Evolutionary conservation across 2,797 vertebrate genomes (phyloP), one percentile per base, ranked within the genome.

Genomic region (Tokudaia tokunoshimensis): DNA sequence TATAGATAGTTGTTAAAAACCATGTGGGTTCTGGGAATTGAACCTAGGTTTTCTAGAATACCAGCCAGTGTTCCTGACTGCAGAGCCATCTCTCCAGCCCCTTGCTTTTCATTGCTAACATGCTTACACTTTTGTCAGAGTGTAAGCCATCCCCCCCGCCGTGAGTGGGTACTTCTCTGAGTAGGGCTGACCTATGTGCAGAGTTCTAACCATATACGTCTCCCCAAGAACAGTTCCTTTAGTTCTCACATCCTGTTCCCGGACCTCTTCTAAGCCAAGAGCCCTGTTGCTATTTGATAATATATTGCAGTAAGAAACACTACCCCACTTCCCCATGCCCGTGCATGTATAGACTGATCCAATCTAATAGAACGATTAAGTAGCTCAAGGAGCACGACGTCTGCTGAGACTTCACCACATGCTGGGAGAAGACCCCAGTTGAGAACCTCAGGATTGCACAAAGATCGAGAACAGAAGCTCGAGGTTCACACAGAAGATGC

Each of bases 351-450:
- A 34, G 9, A 67, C 26, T 41, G 34, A 9, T 0, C 34, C 14
- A 50, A n/a, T 50, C 14, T 19, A 52, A 31, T 15, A 8, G 57
- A 47, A 83, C 63, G 1, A 1, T 37, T 59, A 61, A 70, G n/a
- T 20, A 20, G 0, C 0, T 37, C 57, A 86, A 29, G 9, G 7
- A 31, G 0, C 3, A 37, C 34, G 61, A 22, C 29, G 4, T 44
- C 70, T 63, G 14, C 63, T 44, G 44, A n/a, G 34, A 31, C 61
- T 65, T 67, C 3, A 2, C 31, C 26, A 50, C 31, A 8, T 75
- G 31, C 44, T 57, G 9, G n/a, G 7, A 75, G 65, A 55, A 86
- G 31, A 86, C 10, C 7, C 29, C 55, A 19, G 59, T 41, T 44
- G 24, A 24, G 47, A 52, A 86, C 19, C 13, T 22, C 20, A 10